Conservation (phyloP, 2,113 vertebrate species). For the Cinclus cinclus region DNA sequence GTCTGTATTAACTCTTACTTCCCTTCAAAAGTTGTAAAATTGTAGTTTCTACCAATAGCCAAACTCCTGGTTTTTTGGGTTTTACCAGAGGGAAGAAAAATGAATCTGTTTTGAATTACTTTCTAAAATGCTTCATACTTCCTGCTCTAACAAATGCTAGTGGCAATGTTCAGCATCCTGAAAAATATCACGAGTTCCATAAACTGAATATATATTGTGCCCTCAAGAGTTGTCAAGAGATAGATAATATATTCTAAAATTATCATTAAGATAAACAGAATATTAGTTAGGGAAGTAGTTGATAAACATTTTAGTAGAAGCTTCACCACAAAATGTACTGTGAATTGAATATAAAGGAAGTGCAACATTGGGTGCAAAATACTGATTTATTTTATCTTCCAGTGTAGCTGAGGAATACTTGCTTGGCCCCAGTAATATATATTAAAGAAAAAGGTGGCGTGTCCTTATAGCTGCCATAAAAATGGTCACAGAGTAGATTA, state of each 20-base stretch:
- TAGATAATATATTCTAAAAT: not conserved
- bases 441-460: not conserved
- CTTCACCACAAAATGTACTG: not conserved
- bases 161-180: not conserved
- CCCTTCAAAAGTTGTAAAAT: accelerated
- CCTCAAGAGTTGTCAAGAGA: not conserved
- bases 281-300: not conserved
- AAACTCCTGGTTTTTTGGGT: not conserved
- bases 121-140: not conserved
- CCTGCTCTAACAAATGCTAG: not conserved
- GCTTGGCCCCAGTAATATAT: not conserved
- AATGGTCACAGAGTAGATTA: not conserved
- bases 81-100: not conserved
- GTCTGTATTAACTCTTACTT: not conserved
- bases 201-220: not conserved
- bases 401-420: not conserved
- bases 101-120: not conserved
- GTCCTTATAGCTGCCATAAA: not conserved
- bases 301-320: not conserved
- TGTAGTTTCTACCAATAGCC: not conserved
- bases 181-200: not conserved
- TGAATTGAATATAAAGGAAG: not conserved
- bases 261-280: not conserved
- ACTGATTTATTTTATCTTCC: not conserved
- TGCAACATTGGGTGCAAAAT: not conserved